Evolutionary conservation across 2,113 vertebrate species (phyloP).

Genomic region (Zapus hudsonius): DNA sequence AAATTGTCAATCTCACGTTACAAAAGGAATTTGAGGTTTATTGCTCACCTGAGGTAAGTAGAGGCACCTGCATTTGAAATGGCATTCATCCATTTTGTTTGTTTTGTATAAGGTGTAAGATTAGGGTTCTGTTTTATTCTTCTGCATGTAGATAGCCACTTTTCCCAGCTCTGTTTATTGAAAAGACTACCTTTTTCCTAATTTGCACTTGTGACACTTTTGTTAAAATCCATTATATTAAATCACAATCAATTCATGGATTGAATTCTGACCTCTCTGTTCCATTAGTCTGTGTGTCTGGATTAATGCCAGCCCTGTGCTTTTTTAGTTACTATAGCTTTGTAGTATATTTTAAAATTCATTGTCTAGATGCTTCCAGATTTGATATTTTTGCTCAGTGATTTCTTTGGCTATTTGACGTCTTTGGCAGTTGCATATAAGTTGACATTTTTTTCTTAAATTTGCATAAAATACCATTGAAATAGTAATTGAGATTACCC

Average conservation of each 20-base stretch:
- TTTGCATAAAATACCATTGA: not conserved
- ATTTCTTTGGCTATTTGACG: not conserved
- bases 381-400: not conserved
- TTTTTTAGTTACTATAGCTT: not conserved
- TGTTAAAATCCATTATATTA: not conserved
- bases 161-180: not conserved
- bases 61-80: too few relatives aligned
- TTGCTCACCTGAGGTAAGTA: too few relatives aligned
- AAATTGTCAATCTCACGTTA: too few relatives aligned
- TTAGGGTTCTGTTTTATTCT: not conserved
- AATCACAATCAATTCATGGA: not conserved
- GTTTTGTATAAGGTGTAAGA: not conserved
- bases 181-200: not conserved
- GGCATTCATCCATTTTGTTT: not conserved
- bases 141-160: not conserved
- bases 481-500: not conserved
- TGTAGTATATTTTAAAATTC: not conserved
- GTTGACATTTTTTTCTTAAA: too few relatives aligned
- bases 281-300: not conserved
- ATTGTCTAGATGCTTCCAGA: not conserved
- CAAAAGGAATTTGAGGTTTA: too few relatives aligned
- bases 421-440: not conserved
- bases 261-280: not conserved
- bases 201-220: not conserved
- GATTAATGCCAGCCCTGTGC: not conserved